Base-by-base conservation (phyloP, 2,888 invertebrate genomes). In the Drosophila tanythrix region DNA sequence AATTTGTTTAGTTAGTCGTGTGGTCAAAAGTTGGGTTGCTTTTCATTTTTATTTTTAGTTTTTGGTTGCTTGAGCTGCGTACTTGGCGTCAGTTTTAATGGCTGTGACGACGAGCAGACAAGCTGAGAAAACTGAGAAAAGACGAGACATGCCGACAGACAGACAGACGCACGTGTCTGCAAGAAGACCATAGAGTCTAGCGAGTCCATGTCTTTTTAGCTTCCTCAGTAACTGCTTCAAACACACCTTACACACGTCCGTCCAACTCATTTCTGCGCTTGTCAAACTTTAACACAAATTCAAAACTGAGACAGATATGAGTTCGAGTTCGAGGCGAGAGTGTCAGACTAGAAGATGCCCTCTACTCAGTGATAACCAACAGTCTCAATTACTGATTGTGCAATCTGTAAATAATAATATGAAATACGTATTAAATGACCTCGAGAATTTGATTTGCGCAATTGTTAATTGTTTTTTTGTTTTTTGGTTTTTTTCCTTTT, bases 171-270 rank as follows among this genome's bases (percentile, higher is more conserved):
- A 75, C 70, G 83, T 68, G 73, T 73, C 74, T 56, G 36, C 40
- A 55, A 46, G 29, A 58, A 29, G n/a, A 48, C 36, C 5, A 25
- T 8, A 11, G 27, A 46, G 29, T 25, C 3, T 29, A 15, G 25
- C 6, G 5, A 5, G 11, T 13, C 11, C 63, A 50, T 13, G 13
- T 1, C 27, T 36, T 48, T 35, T 11, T 13, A 27, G 33, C 10
- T 50, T 38, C 65, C 60, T 46, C 68, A 55, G 53, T 59, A 78
- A 74, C 76, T 82, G 77, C 70, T 73, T 48, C 60, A 65, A 80
- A 64, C 88, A 80, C 90, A 89, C 88, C 90, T 88, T 72, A 85
- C 86, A 86, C 86, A 89, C 88, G 85, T 86, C 85, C 82, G 72
- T 78, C 83, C 63, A 77, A 80, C 82, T 82, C 80, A 89, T 89